Conservation (phyloP, 1,140 invertebrate genomes). For the Whitmania pigra region DNA sequence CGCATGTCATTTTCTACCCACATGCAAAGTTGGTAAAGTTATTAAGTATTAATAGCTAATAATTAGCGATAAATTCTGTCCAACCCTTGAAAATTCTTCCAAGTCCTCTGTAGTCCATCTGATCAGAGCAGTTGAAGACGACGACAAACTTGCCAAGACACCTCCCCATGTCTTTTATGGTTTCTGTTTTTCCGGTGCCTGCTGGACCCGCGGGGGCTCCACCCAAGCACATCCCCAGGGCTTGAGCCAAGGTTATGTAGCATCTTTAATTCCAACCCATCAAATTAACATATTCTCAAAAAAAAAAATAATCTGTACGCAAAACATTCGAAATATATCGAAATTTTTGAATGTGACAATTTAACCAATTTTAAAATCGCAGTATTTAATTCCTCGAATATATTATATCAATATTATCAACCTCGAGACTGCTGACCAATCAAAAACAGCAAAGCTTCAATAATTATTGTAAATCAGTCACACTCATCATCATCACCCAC, state of each 20-base stretch:
- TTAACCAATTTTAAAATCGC: too few relatives aligned
- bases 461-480: not conserved
- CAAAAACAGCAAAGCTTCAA: not conserved
- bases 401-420: too few relatives aligned
- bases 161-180: conserved; percentile 95
- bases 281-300: too few relatives aligned
- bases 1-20: too few relatives aligned
- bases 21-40: too few relatives aligned
- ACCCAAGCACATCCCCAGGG: conserved; percentile 85
- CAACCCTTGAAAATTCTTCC: conserved; percentile 44
- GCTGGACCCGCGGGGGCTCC: conserved; percentile 87
- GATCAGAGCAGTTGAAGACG: conserved; percentile 95
- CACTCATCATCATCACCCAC: not conserved
- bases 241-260: conserved; percentile 90
- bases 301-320: too few relatives aligned
- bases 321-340: too few relatives aligned
- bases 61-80: too few relatives aligned
- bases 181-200: conserved; percentile 91
- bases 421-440: too few relatives aligned
- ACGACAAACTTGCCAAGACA: conserved; percentile 93
- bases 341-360: too few relatives aligned
- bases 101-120: conserved; percentile 81
- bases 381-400: too few relatives aligned
- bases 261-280: conserved; percentile 50
- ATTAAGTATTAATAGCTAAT: too few relatives aligned